These are phyloP conservation scores for Misgurnus mizolepis DNA, from an alignment of 2,113 vertebrate genomes.

Conservation along the genomic window DNA sequence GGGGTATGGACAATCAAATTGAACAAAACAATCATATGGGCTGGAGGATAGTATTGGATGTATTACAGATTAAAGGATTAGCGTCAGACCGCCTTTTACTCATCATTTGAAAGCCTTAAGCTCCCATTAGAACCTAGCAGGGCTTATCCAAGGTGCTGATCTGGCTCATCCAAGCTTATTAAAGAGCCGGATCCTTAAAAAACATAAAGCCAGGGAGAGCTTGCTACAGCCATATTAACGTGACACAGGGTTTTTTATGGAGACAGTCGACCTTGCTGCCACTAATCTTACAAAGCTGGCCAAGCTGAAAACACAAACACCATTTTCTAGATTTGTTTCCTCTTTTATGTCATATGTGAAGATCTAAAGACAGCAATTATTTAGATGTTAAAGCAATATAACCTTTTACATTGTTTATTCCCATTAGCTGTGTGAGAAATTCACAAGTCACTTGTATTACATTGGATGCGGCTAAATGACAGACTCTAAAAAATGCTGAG, in stretches of 20 bases:
- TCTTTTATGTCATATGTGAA: background rate
- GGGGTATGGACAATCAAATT: no score
- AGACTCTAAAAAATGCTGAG: no score
- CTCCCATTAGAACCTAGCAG: conserved; percentile 32
- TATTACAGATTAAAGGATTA: conserved; percentile 58
- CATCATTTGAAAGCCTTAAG: conserved; percentile 50
- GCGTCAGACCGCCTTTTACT: conserved; percentile 18
- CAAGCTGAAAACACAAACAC: background rate
- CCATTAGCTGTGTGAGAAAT: no score
- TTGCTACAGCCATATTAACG: background rate
- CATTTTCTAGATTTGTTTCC: background rate
- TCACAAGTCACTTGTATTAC: no score
- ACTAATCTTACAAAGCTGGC: background rate
- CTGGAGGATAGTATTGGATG: background rate
- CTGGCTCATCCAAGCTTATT: conserved; percentile 26
- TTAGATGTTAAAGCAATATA: no score
- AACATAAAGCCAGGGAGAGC: conserved; percentile 23
- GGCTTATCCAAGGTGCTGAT: conserved; percentile 48
- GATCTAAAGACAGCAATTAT: no score
- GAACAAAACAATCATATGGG: no score
- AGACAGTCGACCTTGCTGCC: background rate
- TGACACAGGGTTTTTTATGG: background rate
- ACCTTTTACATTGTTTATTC: no score
- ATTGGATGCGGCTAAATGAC: no score
- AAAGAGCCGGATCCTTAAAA: conserved; percentile 9